A percentile compares a stretch with the other conserved stretches of the same genome.
Conservation (phyloP, 2,113 vertebrate genomes). For the Sisor rabdophorus region DNA sequence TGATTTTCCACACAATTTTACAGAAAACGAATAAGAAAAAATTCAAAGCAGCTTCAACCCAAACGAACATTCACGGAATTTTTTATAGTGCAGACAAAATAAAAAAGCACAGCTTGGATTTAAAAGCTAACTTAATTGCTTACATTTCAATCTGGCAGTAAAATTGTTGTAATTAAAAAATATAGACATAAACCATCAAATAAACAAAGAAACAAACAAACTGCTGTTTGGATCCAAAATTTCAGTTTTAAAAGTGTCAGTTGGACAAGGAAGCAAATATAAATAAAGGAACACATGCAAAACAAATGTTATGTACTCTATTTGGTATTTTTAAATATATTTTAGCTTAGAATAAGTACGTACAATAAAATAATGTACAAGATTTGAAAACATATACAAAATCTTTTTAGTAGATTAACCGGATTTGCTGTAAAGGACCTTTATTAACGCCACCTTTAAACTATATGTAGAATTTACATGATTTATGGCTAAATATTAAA, state of each 20-base stretch:
- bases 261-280: constrained; percentile 5
- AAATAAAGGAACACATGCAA: constrained; percentile 5
- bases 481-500: constrained; percentile 74
- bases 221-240: constrained; percentile 39
- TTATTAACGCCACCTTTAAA: constrained; percentile 78
- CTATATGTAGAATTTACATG: constrained; percentile 77
- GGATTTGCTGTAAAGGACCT: constrained; percentile 68
- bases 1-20: constrained; percentile 35
- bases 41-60: constrained; percentile 38
- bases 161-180: constrained; percentile 15
- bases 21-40: background rate
- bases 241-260: constrained; percentile 41
- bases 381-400: constrained; percentile 42
- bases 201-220: constrained; percentile 27
- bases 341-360: constrained; percentile 1
- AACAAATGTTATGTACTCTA: constrained; percentile 17
- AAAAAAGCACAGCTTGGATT: constrained; percentile 33
- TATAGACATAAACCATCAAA: constrained; percentile 2
- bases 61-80: constrained; percentile 33
- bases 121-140: constrained; percentile 31
- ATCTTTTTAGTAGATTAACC: constrained; percentile 62
- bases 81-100: constrained; percentile 42
- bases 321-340: constrained; percentile 12
- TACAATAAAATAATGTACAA: constrained; percentile 11
- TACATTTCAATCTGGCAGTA: constrained; percentile 23